Conservation (phyloP, 1,140 invertebrate genomes). For the Drosophila triauraria region DNA sequence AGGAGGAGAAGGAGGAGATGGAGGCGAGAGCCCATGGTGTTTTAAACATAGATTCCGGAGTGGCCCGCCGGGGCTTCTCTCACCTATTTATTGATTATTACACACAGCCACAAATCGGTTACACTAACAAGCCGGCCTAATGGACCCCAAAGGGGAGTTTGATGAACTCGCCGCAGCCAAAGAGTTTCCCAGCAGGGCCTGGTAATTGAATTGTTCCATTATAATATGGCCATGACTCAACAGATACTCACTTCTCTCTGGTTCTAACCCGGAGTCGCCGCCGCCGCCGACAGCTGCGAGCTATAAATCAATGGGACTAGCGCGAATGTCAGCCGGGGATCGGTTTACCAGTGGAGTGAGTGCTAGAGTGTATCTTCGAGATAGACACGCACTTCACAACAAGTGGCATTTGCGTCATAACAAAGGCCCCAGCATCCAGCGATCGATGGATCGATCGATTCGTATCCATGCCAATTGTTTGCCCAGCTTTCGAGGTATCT, state of each 20-base stretch:
- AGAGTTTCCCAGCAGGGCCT: conserved; percentile 61
- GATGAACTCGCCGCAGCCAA: conserved; percentile 65
- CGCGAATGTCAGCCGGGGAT: conserved; percentile 38
- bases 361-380: conserved; percentile 14
- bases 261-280: conserved; percentile 18
- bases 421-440: conserved; percentile 40
- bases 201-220: conserved; percentile 81
- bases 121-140: conserved; percentile 71
- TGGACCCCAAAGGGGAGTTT: conserved; percentile 46
- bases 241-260: conserved; percentile 47
- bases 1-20: background rate
- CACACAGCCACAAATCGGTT: conserved; percentile 64
- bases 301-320: conserved; percentile 70
- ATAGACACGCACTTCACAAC: conserved; percentile 65
- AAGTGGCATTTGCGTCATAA: conserved; percentile 78
- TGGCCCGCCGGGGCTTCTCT: conserved; percentile 59
- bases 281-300: conserved; percentile 47
- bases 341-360: conserved; percentile 18
- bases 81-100: conserved; percentile 74
- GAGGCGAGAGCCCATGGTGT: conserved; percentile 30
- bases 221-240: conserved; percentile 72
- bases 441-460: conserved; percentile 17
- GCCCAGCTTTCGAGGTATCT: conserved; percentile 34
- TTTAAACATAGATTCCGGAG: conserved; percentile 23
- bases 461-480: conserved; percentile 55